Evolutionary conservation across 1,140 invertebrate genomes (phyloP).

Genomic region (Gryllus bimaculatus): DNA sequence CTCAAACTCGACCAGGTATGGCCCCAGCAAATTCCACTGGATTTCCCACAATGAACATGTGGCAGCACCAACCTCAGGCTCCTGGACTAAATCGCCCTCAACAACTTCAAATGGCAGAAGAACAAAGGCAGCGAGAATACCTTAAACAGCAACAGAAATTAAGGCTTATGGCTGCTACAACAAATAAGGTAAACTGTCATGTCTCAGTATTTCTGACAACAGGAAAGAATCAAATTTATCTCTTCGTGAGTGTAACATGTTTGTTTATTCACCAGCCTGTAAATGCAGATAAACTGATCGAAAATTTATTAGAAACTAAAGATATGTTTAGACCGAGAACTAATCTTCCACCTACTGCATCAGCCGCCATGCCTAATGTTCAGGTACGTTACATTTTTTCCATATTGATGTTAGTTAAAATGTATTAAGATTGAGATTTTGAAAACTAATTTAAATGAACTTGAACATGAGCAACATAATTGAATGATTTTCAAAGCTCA

Average conservation of each 20-base stretch:
- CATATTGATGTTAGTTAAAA: too few relatives aligned
- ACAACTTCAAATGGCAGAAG: conserved; percentile 11
- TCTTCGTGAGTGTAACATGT: not conserved
- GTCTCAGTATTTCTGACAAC: not conserved
- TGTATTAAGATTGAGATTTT: too few relatives aligned
- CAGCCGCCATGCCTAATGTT: not conserved
- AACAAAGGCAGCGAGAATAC: conserved; percentile 17
- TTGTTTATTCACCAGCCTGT: conserved; percentile 14
- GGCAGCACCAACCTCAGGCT: not conserved
- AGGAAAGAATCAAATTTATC: not conserved
- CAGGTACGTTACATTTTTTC: not conserved
- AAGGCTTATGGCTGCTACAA: conserved; percentile 18
- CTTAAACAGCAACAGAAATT: conserved; percentile 21
- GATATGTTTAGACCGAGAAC: conserved; percentile 18
- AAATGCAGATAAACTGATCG: conserved; percentile 19
- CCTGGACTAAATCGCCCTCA: not conserved
- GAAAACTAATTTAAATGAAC: too few relatives aligned
- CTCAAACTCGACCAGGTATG: not conserved
- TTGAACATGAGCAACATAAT: too few relatives aligned
- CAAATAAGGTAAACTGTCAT: not conserved
- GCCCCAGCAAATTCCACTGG: not conserved
- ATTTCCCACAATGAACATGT: not conserved
- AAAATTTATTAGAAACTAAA: conserved; percentile 20
- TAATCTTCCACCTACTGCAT: not conserved
- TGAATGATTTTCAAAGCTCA: too few relatives aligned